These are phyloP conservation scores for Zygogramma bicolorata DNA, from an alignment of 2,888 invertebrate species.

Conservation along the genomic window DNA sequence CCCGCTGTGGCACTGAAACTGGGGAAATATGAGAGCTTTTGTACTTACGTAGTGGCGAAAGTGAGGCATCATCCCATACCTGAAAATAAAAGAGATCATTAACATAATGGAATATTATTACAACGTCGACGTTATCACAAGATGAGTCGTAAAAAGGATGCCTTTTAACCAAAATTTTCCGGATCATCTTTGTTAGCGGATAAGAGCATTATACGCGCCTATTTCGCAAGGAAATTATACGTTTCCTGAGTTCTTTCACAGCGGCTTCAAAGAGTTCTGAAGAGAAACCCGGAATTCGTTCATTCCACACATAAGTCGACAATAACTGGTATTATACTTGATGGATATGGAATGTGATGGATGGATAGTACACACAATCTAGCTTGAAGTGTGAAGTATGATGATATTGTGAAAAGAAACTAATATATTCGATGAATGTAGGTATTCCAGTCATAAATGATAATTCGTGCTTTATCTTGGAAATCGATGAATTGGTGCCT, in stretches of 20 bases:
- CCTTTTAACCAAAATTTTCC: background rate
- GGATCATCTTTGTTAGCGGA: conserved; percentile 3
- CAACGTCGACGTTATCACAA: background rate
- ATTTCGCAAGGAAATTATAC: background rate
- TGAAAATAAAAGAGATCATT: background rate
- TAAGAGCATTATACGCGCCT: background rate
- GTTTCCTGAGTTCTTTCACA: background rate
- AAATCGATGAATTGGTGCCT: too few species aligned
- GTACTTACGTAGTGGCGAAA: background rate
- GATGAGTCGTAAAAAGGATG: background rate
- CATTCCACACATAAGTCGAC: background rate
- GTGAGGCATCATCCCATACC: conserved; percentile 3
- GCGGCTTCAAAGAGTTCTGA: background rate
- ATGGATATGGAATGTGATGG: background rate
- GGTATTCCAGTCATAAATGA: too few species aligned
- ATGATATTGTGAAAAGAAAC: too few species aligned
- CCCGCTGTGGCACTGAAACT: background rate
- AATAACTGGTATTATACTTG: background rate
- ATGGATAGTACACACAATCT: background rate
- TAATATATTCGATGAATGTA: too few species aligned
- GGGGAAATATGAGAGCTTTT: background rate
- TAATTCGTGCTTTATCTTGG: too few species aligned
- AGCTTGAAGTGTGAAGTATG: background rate
- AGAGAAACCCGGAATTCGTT: background rate
- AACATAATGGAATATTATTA: conserved; percentile 9